Percentiles rank a stretch among this genome's conserved stretches.
Conservation (phyloP, 2,113 vertebrate genomes). For the Perca flavescens region DNA sequence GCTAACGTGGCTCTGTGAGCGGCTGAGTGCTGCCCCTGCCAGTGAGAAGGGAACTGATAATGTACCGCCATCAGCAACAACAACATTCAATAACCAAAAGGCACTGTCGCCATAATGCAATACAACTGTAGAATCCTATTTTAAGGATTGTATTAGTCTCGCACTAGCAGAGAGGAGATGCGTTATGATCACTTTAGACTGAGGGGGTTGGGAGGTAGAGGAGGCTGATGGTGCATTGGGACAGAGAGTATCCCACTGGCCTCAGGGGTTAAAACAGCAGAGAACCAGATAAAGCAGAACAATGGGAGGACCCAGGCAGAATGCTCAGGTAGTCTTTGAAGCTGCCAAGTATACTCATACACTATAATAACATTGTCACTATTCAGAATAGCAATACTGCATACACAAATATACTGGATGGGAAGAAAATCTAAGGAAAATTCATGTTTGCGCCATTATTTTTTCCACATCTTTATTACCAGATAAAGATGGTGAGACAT, state of each 20-base stretch:
- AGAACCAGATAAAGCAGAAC: constrained; percentile 54
- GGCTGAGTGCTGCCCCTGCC: background rate
- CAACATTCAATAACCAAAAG: constrained; percentile 1
- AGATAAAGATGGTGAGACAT: background rate
- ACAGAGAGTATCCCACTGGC: constrained; percentile 51
- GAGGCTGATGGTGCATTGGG: constrained; percentile 38
- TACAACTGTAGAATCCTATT: background rate
- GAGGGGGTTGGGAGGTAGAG: constrained; percentile 2
- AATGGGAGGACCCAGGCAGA: constrained; percentile 46
- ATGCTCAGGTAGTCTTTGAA: constrained; percentile 24
- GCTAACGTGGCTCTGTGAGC: background rate
- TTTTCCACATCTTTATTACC: background rate
- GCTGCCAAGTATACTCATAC: background rate
- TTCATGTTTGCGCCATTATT: too few species aligned
- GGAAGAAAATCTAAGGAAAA: background rate
- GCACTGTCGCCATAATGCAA: background rate
- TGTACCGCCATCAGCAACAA: constrained; percentile 16
- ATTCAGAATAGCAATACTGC: background rate
- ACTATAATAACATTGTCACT: background rate
- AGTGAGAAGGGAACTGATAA: constrained; percentile 3
- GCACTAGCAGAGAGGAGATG: constrained; percentile 27
- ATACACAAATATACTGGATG: background rate
- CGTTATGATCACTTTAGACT: constrained; percentile 42
- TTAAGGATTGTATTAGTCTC: background rate
- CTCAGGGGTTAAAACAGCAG: constrained; percentile 67